Conservation (phyloP, 2,888 invertebrate genomes). For the Drosophila paramelanica region DNA sequence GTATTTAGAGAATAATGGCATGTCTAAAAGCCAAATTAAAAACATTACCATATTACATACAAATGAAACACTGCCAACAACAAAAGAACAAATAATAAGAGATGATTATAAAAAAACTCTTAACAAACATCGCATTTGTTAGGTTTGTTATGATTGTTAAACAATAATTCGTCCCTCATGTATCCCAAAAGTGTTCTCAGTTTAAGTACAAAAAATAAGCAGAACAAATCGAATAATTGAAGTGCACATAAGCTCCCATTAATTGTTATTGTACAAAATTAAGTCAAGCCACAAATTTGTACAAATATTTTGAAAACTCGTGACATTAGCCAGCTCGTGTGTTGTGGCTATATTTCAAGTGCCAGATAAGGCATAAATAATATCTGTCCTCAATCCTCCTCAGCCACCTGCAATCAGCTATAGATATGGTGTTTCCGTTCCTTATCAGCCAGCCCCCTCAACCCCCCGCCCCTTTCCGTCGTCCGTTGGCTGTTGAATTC, state of each 20-base stretch:
- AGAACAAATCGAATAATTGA: constrained; percentile 18
- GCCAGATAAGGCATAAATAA: constrained; percentile 37
- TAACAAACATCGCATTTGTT: constrained; percentile 20
- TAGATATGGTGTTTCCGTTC: constrained; percentile 22
- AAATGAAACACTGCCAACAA: constrained; percentile 66
- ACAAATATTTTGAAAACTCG: constrained; percentile 43
- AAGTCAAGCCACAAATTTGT: constrained; percentile 25
- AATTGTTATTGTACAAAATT: constrained; percentile 32
- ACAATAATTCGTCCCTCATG: constrained; percentile 26
- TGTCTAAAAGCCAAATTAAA: constrained; percentile 44
- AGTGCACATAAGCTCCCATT: not conserved
- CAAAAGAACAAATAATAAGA: constrained; percentile 7
- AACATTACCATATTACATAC: constrained; percentile 38
- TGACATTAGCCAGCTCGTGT: constrained; percentile 23
- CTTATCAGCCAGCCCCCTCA: constrained; percentile 15
- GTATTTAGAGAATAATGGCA: constrained; percentile 40
- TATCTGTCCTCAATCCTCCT: constrained; percentile 13
- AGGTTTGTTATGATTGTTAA: constrained; percentile 28
- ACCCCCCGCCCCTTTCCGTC: constrained; percentile 6
- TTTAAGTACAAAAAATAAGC: not conserved
- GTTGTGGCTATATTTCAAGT: constrained; percentile 35
- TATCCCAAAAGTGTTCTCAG: constrained; percentile 38
- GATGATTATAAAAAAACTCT: constrained; percentile 23
- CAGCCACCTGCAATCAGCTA: constrained; percentile 20
- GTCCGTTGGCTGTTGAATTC: constrained; percentile 32